Evolutionary conservation across 2,113 vertebrate species (phyloP).

Genomic region (Globicephala melas): DNA sequence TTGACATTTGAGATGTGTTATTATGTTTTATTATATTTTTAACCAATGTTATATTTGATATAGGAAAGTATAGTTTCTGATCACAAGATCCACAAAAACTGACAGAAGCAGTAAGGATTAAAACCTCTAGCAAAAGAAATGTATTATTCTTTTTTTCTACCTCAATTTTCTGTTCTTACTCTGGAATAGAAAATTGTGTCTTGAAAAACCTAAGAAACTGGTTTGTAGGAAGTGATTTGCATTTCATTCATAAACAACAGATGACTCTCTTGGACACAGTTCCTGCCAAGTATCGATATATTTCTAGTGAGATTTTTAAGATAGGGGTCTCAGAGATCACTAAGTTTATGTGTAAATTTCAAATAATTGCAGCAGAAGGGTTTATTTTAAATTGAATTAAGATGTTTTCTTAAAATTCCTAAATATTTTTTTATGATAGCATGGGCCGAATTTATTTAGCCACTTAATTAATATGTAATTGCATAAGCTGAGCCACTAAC

Average conservation of each 20-base stretch:
- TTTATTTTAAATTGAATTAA: background rate
- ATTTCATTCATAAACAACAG: background rate
- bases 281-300: background rate
- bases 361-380: background rate
- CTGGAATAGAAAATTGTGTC: background rate
- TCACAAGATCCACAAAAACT: background rate
- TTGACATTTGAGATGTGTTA: background rate
- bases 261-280: background rate
- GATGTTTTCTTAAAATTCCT: background rate
- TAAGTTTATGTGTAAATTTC: background rate
- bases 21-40: background rate
- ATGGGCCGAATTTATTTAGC: background rate
- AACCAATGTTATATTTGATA: background rate
- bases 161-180: background rate
- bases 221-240: background rate
- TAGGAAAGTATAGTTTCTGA: background rate
- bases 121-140: background rate
- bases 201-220: background rate
- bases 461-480: background rate
- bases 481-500: background rate
- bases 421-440: background rate
- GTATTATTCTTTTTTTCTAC: background rate
- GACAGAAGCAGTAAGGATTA: background rate
- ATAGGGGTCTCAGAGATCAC: background rate
- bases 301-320: background rate